Conservation (phyloP, 2,888 invertebrate species). For the Ashinkailepas kermadecensis region DNA sequence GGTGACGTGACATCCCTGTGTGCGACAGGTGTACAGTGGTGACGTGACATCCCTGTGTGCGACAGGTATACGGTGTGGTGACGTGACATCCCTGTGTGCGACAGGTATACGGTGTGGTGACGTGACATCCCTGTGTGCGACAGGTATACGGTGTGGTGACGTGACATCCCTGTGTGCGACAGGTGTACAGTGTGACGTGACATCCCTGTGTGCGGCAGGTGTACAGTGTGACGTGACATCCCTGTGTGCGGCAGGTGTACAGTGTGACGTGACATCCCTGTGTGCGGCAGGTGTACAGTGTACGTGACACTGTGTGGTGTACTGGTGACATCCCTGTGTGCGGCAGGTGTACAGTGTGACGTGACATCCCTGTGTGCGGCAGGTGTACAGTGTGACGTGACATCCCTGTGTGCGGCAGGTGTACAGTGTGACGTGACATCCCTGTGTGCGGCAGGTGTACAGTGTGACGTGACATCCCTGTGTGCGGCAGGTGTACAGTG, state of each 20-base stretch:
- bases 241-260: slow-evolving; percentile 48
- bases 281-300: slow-evolving; percentile 51
- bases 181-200: slow-evolving; percentile 69
- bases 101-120: slow-evolving; percentile 64
- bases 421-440: slow-evolving; percentile 72
- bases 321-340: too few relatives aligned
- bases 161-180: not conserved
- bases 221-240: slow-evolving; percentile 72
- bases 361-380: not conserved
- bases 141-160: slow-evolving; percentile 67
- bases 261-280: slow-evolving; percentile 55
- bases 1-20: slow-evolving; percentile 45
- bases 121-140: too few relatives aligned
- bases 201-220: not conserved
- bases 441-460: slow-evolving; percentile 48
- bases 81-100: too few relatives aligned
- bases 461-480: slow-evolving; percentile 55
- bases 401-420: not conserved
- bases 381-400: slow-evolving; percentile 69
- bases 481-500: slow-evolving; percentile 51
- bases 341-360: slow-evolving; percentile 61
- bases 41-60: too few relatives aligned
- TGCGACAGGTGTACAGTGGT: slow-evolving; percentile 53
- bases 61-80: slow-evolving; percentile 63
- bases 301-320: too few relatives aligned